Evolutionary conservation across 2,888 invertebrate species (phyloP).

Genomic region (Callyntrura sp.): DNA sequence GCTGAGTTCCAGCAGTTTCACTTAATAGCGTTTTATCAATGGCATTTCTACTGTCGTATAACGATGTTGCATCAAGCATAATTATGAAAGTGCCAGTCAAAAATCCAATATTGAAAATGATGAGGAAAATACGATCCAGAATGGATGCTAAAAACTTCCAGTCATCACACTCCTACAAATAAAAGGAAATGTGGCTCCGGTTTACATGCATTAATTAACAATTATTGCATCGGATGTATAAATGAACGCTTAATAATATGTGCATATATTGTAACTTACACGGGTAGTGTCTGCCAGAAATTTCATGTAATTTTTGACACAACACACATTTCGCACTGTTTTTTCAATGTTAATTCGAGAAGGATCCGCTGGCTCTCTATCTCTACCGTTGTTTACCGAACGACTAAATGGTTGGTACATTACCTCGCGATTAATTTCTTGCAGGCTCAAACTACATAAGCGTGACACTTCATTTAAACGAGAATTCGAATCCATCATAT

Average conservation of each 20-base stretch:
- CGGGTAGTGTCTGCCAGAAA: not conserved
- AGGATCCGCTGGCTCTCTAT: not conserved
- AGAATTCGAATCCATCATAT: not conserved
- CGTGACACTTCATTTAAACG: not conserved
- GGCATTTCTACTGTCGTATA: not conserved
- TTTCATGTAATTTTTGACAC: constrained; percentile 17
- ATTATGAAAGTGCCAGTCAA: not conserved
- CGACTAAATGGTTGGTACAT: not conserved
- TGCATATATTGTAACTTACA: constrained; percentile 11
- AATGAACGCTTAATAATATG: not conserved
- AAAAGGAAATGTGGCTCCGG: too few species aligned
- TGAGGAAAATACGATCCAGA: constrained; percentile 30
- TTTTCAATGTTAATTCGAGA: not conserved
- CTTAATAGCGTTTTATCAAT: not conserved
- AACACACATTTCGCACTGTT: not conserved
- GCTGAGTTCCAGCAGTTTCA: not conserved
- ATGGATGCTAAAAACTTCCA: constrained; percentile 31
- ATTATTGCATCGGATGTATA: not conserved
- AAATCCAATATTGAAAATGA: constrained; percentile 14
- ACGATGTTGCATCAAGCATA: constrained; percentile 16
- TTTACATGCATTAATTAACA: not conserved
- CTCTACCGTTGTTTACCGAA: not conserved
- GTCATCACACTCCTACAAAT: constrained; percentile 37
- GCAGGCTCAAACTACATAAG: constrained; percentile 7
- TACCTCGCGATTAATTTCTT: not conserved